Conservation (phyloP, 1,140 invertebrate genomes). For the Drosophila murphyi region DNA sequence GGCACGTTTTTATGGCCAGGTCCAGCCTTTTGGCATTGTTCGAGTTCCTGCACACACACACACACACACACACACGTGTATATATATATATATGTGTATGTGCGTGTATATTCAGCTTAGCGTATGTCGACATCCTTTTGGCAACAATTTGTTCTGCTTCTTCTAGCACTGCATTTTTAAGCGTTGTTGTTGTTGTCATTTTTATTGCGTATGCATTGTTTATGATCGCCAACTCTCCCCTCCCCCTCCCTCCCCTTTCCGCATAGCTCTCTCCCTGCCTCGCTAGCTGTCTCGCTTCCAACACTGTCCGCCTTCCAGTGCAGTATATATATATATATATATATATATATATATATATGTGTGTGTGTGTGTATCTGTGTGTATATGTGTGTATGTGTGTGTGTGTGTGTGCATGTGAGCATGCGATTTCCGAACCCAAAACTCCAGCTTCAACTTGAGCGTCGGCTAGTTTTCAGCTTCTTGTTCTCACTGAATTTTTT, state of each 20-base stretch:
- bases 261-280: conserved; percentile 15
- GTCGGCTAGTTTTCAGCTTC: conserved; percentile 31
- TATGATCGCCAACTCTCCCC: conserved; percentile 17
- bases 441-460: conserved; percentile 3
- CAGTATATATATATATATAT: background rate
- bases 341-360: background rate
- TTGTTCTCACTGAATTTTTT: conserved; percentile 49
- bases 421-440: conserved; percentile 34
- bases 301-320: conserved; percentile 25
- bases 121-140: conserved; percentile 32
- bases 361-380: background rate
- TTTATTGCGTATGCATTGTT: conserved; percentile 46
- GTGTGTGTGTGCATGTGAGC: background rate
- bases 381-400: background rate
- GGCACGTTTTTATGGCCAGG: background rate
- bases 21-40: conserved; percentile 34
- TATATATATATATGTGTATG: background rate
- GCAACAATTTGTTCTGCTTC: conserved; percentile 57
- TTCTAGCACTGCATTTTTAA: conserved; percentile 1
- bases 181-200: conserved; percentile 40
- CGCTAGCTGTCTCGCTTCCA: conserved; percentile 10
- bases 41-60: conserved; percentile 1
- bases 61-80: background rate
- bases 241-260: background rate
- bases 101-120: conserved; percentile 3